Evolutionary conservation across 2,797 vertebrate species (phyloP).

Genomic region (Mallotus villosus): DNA sequence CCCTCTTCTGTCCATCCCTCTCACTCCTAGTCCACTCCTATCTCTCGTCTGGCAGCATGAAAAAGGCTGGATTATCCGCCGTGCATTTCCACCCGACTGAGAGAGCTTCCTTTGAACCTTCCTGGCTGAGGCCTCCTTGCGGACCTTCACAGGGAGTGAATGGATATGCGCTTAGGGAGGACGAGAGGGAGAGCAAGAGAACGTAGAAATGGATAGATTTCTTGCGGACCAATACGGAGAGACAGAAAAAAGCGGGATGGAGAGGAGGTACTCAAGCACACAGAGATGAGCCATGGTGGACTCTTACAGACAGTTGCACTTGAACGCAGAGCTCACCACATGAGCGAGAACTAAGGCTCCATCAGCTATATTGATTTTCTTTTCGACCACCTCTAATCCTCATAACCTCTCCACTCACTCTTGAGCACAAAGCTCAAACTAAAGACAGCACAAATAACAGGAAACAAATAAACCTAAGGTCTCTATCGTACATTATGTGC

Average conservation of each 20-base stretch:
- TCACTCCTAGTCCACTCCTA: conserved; percentile 3
- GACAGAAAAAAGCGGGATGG: not conserved
- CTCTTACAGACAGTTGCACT: not conserved
- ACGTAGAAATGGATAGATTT: not conserved
- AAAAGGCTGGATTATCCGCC: conserved; percentile 42
- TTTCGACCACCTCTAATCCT: not conserved
- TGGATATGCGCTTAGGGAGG: conserved; percentile 19
- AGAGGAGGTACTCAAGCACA: not conserved
- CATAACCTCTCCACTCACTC: not conserved
- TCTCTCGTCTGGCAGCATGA: conserved; percentile 24
- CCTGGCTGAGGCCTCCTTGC: conserved; percentile 40
- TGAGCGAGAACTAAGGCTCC: not conserved
- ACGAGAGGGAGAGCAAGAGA: conserved; percentile 23
- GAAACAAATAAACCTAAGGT: no score
- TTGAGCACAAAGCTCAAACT: not conserved
- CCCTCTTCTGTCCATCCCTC: not conserved
- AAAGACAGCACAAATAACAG: conserved; percentile 6
- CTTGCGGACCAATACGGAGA: not conserved
- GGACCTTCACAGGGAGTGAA: conserved; percentile 24
- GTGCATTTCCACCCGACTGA: conserved; percentile 53
- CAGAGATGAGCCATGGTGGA: not conserved
- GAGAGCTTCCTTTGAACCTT: conserved; percentile 55
- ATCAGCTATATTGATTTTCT: not conserved
- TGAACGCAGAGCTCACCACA: not conserved
- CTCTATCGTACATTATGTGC: no score